Evolutionary conservation across 2,797 vertebrate species (phyloP).

Genomic region (Neoniphon sammara): DNA sequence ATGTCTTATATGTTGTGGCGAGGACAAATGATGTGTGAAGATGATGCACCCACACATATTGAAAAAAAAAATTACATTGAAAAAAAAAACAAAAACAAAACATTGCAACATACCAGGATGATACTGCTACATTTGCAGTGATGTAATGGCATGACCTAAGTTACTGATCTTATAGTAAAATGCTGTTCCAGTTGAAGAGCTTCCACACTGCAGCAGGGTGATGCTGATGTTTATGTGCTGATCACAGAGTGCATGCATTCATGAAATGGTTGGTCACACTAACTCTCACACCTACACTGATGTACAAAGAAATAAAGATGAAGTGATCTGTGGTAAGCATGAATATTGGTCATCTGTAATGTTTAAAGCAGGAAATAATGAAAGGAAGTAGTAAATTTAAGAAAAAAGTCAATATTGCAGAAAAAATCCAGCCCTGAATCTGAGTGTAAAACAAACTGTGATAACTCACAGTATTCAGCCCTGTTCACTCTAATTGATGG

Average conservation of each 20-base stretch:
- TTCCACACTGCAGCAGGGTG: not conserved
- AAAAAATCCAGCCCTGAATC: no score
- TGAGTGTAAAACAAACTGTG: not conserved
- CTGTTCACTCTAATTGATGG: not conserved
- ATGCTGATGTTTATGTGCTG: not conserved
- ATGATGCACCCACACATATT: constrained; percentile 25
- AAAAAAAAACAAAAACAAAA: constrained; percentile 16
- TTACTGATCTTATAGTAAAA: constrained; percentile 17
- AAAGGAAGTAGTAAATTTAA: not conserved
- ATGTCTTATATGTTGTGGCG: constrained; percentile 32
- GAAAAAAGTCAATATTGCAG: not conserved
- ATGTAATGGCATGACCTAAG: not conserved
- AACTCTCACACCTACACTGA: no score
- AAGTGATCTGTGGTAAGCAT: not conserved
- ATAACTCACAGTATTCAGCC: not conserved
- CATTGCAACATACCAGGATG: constrained; percentile 12
- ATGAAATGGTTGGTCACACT: no score
- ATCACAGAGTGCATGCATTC: no score
- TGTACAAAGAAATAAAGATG: no score
- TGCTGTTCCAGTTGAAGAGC: not conserved
- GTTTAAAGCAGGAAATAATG: constrained; percentile 7
- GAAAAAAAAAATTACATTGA: constrained; percentile 20
- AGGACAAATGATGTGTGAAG: constrained; percentile 21
- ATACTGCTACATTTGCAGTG: not conserved
- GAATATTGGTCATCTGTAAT: not conserved